phyloP scores from a whole-genome alignment of 2,888 invertebrate genomes.

The Syrista parreyssii region DNA sequence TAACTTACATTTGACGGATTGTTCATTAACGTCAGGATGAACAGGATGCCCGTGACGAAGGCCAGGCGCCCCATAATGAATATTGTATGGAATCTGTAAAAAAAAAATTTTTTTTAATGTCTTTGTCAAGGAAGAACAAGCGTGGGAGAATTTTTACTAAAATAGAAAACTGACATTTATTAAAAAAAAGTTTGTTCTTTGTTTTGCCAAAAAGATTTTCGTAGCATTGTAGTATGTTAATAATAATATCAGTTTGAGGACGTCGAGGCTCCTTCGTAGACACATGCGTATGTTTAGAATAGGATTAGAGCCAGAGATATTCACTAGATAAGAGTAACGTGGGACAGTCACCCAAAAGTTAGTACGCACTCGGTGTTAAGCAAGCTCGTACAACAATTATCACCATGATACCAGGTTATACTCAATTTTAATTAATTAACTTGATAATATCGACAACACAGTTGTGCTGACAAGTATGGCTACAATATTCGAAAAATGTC shows the following conservation, averaged over 20 bases:
- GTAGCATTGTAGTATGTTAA: neutral
- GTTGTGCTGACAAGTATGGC: neutral
- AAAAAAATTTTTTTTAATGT: neutral
- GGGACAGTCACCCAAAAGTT: neutral
- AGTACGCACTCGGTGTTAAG: neutral
- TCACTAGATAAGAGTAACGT: neutral
- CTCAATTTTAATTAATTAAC: neutral
- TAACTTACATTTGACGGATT: neutral
- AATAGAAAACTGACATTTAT: neutral
- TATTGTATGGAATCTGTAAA: neutral
- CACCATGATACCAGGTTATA: neutral
- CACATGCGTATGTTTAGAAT: neutral
- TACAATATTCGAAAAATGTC: neutral
- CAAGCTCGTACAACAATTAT: neutral
- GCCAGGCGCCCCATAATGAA: neutral
- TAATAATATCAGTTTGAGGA: neutral
- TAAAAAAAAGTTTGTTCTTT: neutral
- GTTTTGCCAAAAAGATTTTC: neutral
- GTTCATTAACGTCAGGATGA: neutral
- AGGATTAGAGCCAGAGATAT: neutral
- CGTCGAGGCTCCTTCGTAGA: too few relatives aligned
- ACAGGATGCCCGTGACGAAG: neutral
- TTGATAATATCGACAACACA: neutral
- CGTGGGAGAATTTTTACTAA: neutral
- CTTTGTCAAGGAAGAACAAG: neutral